Conservation (phyloP, 2,113 vertebrate species). For the Ptyas mucosa region DNA sequence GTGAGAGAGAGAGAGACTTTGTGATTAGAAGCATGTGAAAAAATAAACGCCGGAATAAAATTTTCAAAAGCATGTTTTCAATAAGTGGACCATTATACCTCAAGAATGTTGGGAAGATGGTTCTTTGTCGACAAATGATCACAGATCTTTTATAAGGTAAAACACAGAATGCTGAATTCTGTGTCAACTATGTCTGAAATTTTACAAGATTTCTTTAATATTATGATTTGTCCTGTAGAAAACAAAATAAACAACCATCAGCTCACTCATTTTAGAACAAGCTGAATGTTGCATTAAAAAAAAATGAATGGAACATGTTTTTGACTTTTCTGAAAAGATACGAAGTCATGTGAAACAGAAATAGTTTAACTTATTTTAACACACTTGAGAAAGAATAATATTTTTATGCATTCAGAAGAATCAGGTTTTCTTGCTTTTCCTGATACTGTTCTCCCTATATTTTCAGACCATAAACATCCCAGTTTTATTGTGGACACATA, state of each 20-base stretch:
- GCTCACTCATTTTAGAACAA: background rate
- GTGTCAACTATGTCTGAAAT: constrained; percentile 13
- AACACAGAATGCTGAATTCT: constrained; percentile 53
- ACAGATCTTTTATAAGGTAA: constrained; percentile 51
- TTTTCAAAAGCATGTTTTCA: constrained; percentile 53
- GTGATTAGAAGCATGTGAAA: background rate
- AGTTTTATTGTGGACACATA: background rate
- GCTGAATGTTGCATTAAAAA: background rate
- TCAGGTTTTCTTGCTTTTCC: background rate
- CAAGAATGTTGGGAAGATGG: constrained; percentile 59
- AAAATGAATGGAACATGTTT: background rate
- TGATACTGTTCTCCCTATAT: background rate
- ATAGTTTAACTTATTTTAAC: background rate
- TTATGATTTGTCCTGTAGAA: background rate
- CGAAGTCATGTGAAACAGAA: background rate
- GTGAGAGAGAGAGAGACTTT: background rate
- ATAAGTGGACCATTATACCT: constrained; percentile 45
- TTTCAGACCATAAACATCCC: background rate
- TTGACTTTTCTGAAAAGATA: background rate
- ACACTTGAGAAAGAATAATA: background rate
- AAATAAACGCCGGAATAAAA: constrained; percentile 42
- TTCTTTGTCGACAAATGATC: constrained; percentile 55
- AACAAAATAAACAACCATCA: background rate
- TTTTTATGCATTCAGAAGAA: background rate
- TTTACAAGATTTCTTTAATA: constrained; percentile 29